Percentiles rank a stretch among this genome's conserved stretches.
phyloP scores from a whole-genome alignment of 2,888 invertebrate species.

The Xanthia togata region DNA sequence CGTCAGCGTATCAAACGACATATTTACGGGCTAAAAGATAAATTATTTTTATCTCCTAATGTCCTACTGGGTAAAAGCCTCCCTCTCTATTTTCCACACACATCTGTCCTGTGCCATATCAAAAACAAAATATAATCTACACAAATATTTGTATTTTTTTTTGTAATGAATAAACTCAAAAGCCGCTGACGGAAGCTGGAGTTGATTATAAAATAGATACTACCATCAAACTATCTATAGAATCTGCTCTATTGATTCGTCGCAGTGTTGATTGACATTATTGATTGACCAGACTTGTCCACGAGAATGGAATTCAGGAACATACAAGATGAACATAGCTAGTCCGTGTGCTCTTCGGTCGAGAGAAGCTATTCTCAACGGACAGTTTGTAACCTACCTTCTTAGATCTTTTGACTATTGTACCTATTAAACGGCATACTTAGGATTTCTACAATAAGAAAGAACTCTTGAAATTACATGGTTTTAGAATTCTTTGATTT shows the following conservation, averaged over 20 bases:
- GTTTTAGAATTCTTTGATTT: neutral
- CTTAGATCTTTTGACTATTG: neutral
- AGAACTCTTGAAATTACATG: neutral
- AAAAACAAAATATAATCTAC: neutral
- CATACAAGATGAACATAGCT: constrained; percentile 13
- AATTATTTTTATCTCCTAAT: neutral
- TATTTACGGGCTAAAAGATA: neutral
- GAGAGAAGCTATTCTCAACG: constrained; percentile 12
- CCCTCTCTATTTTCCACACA: neutral
- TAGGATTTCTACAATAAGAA: neutral
- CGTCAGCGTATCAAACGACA: too few species aligned
- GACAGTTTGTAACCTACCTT: neutral
- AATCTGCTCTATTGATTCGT: constrained; percentile 10
- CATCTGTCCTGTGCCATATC: neutral
- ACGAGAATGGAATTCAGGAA: constrained; percentile 21
- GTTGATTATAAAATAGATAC: neutral
- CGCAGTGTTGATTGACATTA: constrained; percentile 29
- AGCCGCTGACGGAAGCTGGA: too few species aligned
- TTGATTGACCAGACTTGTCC: constrained; percentile 21
- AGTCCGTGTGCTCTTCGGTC: neutral
- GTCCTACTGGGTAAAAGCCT: neutral
- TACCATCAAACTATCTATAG: neutral
- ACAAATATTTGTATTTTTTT: too few species aligned
- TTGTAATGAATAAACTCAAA: too few species aligned
- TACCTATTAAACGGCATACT: neutral